Percentiles rank a stretch among this genome's conserved stretches.
These are phyloP conservation scores for Anolis carolinensis DNA, from an alignment of 2,113 vertebrate species.

Conservation along the genomic window DNA sequence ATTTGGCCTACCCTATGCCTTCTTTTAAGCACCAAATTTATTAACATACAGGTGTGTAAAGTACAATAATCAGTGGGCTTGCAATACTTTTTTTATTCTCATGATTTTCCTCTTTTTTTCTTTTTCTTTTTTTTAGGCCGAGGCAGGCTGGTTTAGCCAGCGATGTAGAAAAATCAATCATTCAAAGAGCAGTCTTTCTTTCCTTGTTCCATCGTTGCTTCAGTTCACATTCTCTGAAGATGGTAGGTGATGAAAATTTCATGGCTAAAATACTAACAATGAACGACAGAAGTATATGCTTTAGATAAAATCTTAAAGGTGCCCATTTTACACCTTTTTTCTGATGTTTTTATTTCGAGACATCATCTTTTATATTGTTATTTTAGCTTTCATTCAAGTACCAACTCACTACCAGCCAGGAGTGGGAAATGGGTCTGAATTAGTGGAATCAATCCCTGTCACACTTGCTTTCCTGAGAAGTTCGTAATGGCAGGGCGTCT, in stretches of 20 bases:
- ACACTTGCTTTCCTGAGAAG: too few relatives aligned
- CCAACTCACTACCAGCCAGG: neutral
- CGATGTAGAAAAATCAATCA: slow-evolving; percentile 97
- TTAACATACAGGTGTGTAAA: neutral
- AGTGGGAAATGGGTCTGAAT: too few relatives aligned
- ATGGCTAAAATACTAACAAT: neutral
- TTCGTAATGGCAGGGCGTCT: too few relatives aligned
- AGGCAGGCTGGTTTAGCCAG: slow-evolving; percentile 97
- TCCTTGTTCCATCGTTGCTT: slow-evolving; percentile 92
- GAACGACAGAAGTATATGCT: neutral
- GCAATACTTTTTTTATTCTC: neutral
- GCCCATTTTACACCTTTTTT: neutral
- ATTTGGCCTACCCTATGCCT: too few relatives aligned
- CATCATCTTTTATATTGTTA: neutral
- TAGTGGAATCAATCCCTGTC: too few relatives aligned
- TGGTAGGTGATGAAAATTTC: slow-evolving; percentile 76
- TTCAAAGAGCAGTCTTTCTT: slow-evolving; percentile 92
- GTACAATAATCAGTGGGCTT: neutral
- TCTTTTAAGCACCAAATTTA: neutral
- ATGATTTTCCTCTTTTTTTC: neutral
- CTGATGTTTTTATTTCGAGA: neutral
- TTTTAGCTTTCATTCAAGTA: neutral
- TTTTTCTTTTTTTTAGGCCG: slow-evolving; percentile 80
- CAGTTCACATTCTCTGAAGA: slow-evolving; percentile 98
- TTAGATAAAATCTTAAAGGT: accelerated